Evolutionary conservation across 2,888 invertebrate species (phyloP).

Genomic region (Amiota mariae): DNA sequence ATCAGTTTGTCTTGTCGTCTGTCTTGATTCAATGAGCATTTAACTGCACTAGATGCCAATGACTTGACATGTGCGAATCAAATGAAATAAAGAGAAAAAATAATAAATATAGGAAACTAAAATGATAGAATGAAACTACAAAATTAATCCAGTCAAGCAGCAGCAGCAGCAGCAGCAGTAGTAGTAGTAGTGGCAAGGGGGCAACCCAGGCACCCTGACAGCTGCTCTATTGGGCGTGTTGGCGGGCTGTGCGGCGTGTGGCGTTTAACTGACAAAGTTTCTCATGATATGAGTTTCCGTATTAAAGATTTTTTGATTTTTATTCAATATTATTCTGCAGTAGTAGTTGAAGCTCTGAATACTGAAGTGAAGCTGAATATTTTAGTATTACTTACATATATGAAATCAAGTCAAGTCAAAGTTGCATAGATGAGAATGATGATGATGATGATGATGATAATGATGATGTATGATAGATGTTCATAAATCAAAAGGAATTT

Average conservation of each 20-base stretch:
- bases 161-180: too few species aligned
- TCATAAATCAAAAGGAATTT: neutral
- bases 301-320: too few species aligned
- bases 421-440: neutral
- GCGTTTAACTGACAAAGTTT: conserved; percentile 37
- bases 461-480: neutral
- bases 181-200: conserved; percentile 34
- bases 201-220: neutral
- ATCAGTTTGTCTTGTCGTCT: conserved; percentile 32
- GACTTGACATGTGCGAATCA: conserved; percentile 67
- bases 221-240: neutral
- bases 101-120: conserved; percentile 48
- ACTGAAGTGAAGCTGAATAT: conserved; percentile 34
- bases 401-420: conserved; percentile 7
- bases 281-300: conserved; percentile 49
- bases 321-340: conserved; percentile 26
- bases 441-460: neutral
- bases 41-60: conserved; percentile 67
- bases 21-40: conserved; percentile 54
- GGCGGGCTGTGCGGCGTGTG: conserved; percentile 31
- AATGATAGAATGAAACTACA: conserved; percentile 33
- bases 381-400: neutral
- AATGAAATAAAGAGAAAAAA: conserved; percentile 37
- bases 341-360: conserved; percentile 13
- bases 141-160: conserved; percentile 33